phyloP scores from a whole-genome alignment of 2,888 invertebrate species.

The Pollenia griseotomentosa region DNA sequence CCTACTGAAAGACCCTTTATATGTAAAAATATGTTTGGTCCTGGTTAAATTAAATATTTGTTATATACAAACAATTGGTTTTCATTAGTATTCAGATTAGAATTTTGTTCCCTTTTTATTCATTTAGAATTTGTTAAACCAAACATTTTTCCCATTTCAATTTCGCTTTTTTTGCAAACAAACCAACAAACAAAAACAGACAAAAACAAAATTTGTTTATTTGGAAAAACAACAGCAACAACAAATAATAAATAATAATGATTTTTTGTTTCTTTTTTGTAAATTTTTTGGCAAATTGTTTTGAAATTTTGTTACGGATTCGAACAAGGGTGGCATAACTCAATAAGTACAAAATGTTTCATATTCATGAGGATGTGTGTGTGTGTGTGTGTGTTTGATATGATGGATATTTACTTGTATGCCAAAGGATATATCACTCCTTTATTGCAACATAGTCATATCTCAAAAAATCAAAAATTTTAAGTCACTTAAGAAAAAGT shows the following conservation, averaged over 20 bases:
- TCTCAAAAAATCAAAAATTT: no score
- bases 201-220: slow-evolving; percentile 23
- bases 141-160: background rate
- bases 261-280: background rate
- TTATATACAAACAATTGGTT: slow-evolving; percentile 50
- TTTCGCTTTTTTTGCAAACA: background rate
- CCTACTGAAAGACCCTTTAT: background rate
- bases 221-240: slow-evolving; percentile 2
- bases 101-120: slow-evolving; percentile 18
- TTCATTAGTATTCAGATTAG: slow-evolving; percentile 51
- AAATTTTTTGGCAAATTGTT: slow-evolving; percentile 11
- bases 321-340: background rate
- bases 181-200: background rate
- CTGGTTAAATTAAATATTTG: slow-evolving; percentile 51
- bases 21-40: background rate
- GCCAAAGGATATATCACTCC: no score
- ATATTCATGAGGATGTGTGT: background rate
- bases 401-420: no score
- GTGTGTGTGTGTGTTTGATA: no score
- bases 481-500: no score
- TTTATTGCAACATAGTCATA: no score
- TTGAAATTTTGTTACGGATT: slow-evolving; percentile 10
- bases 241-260: background rate
- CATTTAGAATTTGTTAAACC: background rate
- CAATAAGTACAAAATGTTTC: background rate